These are phyloP conservation scores for Speoplatyrhinus poulsoni DNA, from an alignment of 2,113 vertebrate species.

Conservation along the genomic window DNA sequence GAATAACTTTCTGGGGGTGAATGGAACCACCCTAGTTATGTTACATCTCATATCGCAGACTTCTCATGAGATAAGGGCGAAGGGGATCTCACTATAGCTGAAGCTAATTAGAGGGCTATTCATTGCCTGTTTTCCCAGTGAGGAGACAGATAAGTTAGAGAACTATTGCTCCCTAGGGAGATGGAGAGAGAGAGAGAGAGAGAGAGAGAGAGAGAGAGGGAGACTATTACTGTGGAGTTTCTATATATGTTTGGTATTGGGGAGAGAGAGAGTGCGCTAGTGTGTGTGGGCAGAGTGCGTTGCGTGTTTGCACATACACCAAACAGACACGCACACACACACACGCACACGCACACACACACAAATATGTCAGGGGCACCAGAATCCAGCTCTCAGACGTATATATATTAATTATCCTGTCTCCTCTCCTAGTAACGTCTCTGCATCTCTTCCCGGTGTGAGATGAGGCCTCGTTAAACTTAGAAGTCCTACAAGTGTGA, in stretches of 20 bases:
- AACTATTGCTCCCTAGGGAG: conserved; percentile 10
- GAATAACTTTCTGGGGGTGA: conserved; percentile 28
- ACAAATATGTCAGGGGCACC: conserved; percentile 16
- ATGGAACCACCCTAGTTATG: conserved; percentile 12
- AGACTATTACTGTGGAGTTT: background rate
- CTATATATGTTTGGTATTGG: too few relatives aligned
- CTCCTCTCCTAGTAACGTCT: conserved; percentile 34
- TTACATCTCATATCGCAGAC: conserved; percentile 36
- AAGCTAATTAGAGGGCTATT: conserved; percentile 44
- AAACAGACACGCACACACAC: background rate
- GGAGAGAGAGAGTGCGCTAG: background rate
- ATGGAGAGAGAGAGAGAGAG: background rate
- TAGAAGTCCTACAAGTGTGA: conserved; percentile 24
- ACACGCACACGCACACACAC: background rate
- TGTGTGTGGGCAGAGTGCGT: background rate
- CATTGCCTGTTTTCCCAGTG: conserved; percentile 17
- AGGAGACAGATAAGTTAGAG: background rate
- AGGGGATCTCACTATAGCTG: conserved; percentile 28
- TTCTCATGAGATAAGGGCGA: conserved; percentile 32
- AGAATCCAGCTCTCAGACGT: background rate
- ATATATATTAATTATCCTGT: conserved; percentile 45
- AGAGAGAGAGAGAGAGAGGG: conserved; percentile 4
- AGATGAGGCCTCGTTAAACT: background rate
- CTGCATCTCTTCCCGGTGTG: background rate
- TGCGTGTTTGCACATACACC: conserved; percentile 4